Evolutionary conservation across 2,797 vertebrate species (phyloP).

Genomic region (Toxotes lorentzi): DNA sequence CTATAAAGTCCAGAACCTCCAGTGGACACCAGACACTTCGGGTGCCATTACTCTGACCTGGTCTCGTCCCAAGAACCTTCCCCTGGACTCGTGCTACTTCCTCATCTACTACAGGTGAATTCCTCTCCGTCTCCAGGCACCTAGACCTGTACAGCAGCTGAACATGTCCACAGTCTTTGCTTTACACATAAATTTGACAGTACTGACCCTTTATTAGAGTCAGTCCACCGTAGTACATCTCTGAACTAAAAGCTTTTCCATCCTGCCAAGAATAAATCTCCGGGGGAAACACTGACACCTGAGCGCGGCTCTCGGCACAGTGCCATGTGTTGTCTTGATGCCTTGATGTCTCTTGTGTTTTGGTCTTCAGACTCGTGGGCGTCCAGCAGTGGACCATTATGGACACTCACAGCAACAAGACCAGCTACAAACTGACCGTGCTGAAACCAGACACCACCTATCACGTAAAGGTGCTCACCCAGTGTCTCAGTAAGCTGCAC

Average conservation of each 20-base stretch:
- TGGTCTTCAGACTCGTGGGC: constrained; percentile 86
- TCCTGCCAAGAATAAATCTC: no score
- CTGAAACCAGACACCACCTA: constrained; percentile 95
- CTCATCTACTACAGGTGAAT: constrained; percentile 92
- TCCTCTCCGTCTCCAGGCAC: background rate
- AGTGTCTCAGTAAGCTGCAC: constrained; percentile 92
- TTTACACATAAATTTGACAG: background rate
- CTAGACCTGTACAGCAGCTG: background rate
- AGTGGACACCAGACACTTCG: constrained; percentile 92
- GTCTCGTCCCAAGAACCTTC: constrained; percentile 93
- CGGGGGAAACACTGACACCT: no score
- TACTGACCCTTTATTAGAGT: background rate
- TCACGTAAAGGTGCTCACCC: constrained; percentile 95
- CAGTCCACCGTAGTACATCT: background rate
- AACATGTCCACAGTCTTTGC: background rate
- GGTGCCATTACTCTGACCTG: constrained; percentile 93
- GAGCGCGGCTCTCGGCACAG: background rate
- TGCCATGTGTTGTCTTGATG: background rate
- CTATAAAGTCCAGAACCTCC: constrained; percentile 96
- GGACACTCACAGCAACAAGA: constrained; percentile 97
- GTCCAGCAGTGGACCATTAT: constrained; percentile 90
- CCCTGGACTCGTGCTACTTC: constrained; percentile 90
- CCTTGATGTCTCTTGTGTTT: background rate
- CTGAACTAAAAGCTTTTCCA: no score
- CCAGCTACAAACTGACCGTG: constrained; percentile 89